Evolutionary conservation across 2,113 vertebrate species (phyloP).

Genomic region (Peucedramus taeniatus): DNA sequence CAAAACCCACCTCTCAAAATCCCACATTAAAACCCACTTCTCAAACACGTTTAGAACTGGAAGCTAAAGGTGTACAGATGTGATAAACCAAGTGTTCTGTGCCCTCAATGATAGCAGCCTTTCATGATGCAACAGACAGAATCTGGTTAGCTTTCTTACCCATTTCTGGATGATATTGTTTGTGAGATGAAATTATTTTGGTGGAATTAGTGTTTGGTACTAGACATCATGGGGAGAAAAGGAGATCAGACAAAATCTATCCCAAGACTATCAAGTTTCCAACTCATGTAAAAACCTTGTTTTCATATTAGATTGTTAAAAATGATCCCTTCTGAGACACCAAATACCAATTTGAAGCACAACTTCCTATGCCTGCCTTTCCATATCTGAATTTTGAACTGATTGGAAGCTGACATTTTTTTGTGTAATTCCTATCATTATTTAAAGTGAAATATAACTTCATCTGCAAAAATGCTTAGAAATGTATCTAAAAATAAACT

Average conservation of each 20-base stretch:
- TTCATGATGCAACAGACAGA: not conserved
- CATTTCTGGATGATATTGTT: not conserved
- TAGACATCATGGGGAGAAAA: not conserved
- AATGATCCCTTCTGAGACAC: not conserved
- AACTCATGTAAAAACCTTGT: not conserved
- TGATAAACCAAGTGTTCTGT: not conserved
- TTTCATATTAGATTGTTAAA: not conserved
- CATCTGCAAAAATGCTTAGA: not conserved
- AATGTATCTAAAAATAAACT: not conserved
- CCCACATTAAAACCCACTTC: rapidly evolving
- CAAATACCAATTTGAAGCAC: not conserved
- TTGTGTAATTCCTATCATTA: not conserved
- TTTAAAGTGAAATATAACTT: not conserved
- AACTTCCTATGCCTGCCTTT: not conserved
- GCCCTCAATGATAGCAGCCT: not conserved
- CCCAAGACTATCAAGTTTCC: not conserved
- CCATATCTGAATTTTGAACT: not conserved
- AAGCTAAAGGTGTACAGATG: not conserved
- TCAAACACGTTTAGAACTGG: not conserved
- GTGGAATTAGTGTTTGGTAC: not conserved
- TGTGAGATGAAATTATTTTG: not conserved
- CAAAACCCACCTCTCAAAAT: not conserved
- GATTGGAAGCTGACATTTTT: not conserved
- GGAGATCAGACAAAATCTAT: not conserved
- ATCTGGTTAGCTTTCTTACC: not conserved